These are phyloP conservation scores for Stegophylla sp. DNA, from an alignment of 2,888 invertebrate genomes.

Conservation along the genomic window DNA sequence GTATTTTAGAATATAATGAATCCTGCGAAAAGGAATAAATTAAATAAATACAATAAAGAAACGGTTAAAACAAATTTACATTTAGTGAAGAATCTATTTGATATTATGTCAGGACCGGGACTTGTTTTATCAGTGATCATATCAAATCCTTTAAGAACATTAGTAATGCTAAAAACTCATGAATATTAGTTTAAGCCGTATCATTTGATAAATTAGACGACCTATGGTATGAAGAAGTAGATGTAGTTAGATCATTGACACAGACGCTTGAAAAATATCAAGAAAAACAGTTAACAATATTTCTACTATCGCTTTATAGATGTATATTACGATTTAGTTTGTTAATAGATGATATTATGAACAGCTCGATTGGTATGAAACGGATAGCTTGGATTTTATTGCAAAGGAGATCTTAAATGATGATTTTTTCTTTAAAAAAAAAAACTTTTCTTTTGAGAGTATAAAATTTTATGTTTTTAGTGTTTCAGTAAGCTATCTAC, in stretches of 20 bases:
- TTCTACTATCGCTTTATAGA: not conserved
- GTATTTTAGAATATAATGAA: too few species aligned
- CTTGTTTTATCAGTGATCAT: not conserved
- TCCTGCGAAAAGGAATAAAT: not conserved
- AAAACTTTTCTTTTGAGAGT: too few species aligned
- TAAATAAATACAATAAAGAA: not conserved
- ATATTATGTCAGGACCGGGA: constrained; percentile 9
- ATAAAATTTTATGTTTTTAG: too few species aligned
- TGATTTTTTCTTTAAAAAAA: too few species aligned
- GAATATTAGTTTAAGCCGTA: not conserved
- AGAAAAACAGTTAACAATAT: not conserved
- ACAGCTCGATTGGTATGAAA: too few species aligned
- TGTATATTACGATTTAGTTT: too few species aligned
- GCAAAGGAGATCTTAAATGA: too few species aligned
- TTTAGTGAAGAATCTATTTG: not conserved
- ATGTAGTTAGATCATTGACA: not conserved
- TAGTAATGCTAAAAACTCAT: not conserved
- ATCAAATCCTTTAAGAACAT: not conserved
- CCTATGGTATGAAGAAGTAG: not conserved
- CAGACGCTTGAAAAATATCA: not conserved
- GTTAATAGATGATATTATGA: too few species aligned
- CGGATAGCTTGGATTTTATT: too few species aligned
- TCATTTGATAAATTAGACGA: not conserved
- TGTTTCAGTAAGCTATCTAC: too few species aligned
- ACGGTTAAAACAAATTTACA: not conserved